A percentile compares a stretch with the other conserved stretches of the same genome.
Conservation (phyloP, 2,797 vertebrate genomes). For the Podarcis lilfordi region DNA sequence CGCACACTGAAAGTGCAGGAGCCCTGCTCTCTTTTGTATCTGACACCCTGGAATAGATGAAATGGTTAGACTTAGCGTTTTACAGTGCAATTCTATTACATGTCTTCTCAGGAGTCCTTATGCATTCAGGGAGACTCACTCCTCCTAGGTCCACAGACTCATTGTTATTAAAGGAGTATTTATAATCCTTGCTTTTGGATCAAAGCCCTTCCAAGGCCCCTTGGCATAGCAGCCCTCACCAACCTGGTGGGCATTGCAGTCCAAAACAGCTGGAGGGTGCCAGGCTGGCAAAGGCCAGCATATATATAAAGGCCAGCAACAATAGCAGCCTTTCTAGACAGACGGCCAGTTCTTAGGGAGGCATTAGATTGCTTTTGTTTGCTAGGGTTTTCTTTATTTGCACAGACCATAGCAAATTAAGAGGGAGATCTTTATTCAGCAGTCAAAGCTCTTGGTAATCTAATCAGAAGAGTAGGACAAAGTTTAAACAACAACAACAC, state of each 20-base stretch:
- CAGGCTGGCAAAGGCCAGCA: too few species aligned
- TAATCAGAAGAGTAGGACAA: neutral
- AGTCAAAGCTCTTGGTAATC: too few species aligned
- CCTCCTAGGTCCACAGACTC: neutral
- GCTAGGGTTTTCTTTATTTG: neutral
- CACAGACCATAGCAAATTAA: too few species aligned
- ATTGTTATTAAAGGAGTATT: too few species aligned
- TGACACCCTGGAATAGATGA: too few species aligned
- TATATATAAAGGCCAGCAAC: neutral
- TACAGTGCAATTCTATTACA: neutral
- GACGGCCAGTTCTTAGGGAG: neutral
- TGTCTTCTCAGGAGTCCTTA: neutral
- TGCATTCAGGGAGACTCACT: neutral
- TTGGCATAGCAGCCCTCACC: too few species aligned
- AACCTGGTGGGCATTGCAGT: too few species aligned
- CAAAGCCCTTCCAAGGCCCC: neutral
- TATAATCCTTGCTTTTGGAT: neutral
- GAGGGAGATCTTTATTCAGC: too few species aligned
- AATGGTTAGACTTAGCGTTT: neutral
- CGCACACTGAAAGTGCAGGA: neutral
- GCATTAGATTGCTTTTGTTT: neutral
- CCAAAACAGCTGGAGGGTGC: too few species aligned
- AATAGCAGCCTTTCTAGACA: neutral
- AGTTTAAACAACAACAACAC: neutral
- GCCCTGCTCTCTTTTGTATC: neutral